Base-by-base conservation (phyloP, 2,113 vertebrate genomes). In the Laticauda colubrina region DNA sequence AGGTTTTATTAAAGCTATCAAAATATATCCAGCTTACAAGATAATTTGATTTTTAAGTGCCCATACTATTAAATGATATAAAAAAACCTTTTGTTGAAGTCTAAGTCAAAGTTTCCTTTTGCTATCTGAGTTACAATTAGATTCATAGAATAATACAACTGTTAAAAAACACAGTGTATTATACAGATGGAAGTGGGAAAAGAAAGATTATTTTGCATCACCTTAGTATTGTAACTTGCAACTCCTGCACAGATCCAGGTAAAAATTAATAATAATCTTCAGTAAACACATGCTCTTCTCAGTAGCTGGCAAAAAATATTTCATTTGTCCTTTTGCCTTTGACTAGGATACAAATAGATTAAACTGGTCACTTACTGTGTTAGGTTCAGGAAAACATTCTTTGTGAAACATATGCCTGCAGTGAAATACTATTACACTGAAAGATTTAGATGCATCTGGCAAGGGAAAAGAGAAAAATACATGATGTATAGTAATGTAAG, bases 341-440 rank as follows among this genome's bases (percentile, higher is more conserved):
- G 91, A 56, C 91, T 53, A 89, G 90, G 45, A 51, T 85, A 21
- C 24, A 53, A 18, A 94, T 53, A 93, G 92, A 94, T 85, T 48
- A 93, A 91, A 12, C 3, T 29, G 51, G 45, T 55, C 93, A 95
- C 98, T 98, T 97, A 99, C 99, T 86, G 97, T 96, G 97, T 98
- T 98, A 53, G 98, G 95, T 29, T 98, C 98, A 0, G 99, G 98
- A 89, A 99, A 98, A 96, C 99, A 99, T 93, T 99, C 99, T 94
- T 98, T 99, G 95, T 99, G 99, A 96, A 99, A 99, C 99, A 99
- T 99, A 85, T 99, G 99, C 93, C 99, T 98, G 97, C 99, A 99
- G 96, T 99, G 98, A 96, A 99, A 99, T 94, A 99, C 98, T 26
- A 99, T 98, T 95, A 99, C 97, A 0, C 96, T 98, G 97, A 99